Conservation (phyloP, 1,140 invertebrate genomes). For the Aphis craccivora region DNA sequence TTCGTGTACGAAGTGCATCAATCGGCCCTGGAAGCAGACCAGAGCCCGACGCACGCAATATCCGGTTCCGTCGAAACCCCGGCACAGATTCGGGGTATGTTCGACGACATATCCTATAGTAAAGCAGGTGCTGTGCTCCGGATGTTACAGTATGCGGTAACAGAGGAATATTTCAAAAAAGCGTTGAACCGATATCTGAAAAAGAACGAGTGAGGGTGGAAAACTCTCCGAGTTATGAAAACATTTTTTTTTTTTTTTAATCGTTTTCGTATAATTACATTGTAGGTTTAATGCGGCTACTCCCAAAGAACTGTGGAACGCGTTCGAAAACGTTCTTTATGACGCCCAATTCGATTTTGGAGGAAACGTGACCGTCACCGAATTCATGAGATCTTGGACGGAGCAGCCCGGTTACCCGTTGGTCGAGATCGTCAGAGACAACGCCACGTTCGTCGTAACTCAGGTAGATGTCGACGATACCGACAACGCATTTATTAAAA, state of each 20-base stretch:
- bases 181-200: constrained; percentile 61
- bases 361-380: background rate
- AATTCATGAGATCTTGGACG: constrained; percentile 77
- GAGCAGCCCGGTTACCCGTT: constrained; percentile 79
- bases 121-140: constrained; percentile 79
- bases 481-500: background rate
- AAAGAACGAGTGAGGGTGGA: background rate
- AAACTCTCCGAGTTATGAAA: background rate
- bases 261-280: constrained; percentile 22
- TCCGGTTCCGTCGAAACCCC: constrained; percentile 85
- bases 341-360: background rate
- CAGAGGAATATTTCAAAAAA: constrained; percentile 69
- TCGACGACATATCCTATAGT: constrained; percentile 90
- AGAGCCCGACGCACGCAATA: constrained; percentile 77
- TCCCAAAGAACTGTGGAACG: constrained; percentile 58
- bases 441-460: constrained; percentile 68
- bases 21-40: constrained; percentile 66
- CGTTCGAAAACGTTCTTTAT: constrained; percentile 51
- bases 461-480: constrained; percentile 64
- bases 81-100: constrained; percentile 91
- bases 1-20: constrained; percentile 67
- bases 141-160: constrained; percentile 80
- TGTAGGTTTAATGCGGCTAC: constrained; percentile 52
- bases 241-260: no score
- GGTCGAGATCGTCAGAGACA: constrained; percentile 71